Evolutionary conservation across 23 tunicate species (phyloP), one percentile per base, ranked within the genome.

Genomic region (Diplosoma virens): DNA sequence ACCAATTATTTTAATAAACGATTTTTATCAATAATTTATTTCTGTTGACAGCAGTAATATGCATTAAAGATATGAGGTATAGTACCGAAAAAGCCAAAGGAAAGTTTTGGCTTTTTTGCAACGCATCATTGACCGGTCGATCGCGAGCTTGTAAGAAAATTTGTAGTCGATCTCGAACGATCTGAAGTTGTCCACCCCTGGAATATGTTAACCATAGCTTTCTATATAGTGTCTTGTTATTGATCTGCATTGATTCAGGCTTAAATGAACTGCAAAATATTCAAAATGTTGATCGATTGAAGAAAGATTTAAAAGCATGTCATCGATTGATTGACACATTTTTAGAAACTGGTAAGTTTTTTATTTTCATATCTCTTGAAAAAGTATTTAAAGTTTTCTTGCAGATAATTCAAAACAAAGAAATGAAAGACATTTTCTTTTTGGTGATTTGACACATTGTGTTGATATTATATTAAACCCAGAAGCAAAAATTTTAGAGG

Each of bases 261-360:
- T 78, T 89, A 0, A 75, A 67, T 58, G 96, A 89, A 71, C 67
- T 89, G 30, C 48, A 77, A 35, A 89, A 72, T 11, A 67, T 68
- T 26, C 76, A 58, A 47, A 90, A 84, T 58, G 64, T 80, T 26
- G 90, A 90, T 33, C 69, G 86, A 53, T 66, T 90, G 35, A 90
- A 90, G 66, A 84, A 75, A 70, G 90, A 84, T 32, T 80, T 90
- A 37, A 79, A 84, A 54, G 79, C 86, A 30, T 84, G 84, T 37
- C 66, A 84, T 58, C 65, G 66, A 33, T 54, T 90, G 24, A 67
- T 90, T 26, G 97, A 90, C 30, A 78, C 86, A 1, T 90, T 79
- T 58, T 34, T 90, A 14, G 90, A 84, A 11, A 5, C 79, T 53
- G 85, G 97, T 90, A 27, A n/a, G 69, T 41, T 41, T 14, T 7